phyloP scores from a whole-genome alignment of 2,113 vertebrate species.

The Melanotaenia duboulayi region DNA sequence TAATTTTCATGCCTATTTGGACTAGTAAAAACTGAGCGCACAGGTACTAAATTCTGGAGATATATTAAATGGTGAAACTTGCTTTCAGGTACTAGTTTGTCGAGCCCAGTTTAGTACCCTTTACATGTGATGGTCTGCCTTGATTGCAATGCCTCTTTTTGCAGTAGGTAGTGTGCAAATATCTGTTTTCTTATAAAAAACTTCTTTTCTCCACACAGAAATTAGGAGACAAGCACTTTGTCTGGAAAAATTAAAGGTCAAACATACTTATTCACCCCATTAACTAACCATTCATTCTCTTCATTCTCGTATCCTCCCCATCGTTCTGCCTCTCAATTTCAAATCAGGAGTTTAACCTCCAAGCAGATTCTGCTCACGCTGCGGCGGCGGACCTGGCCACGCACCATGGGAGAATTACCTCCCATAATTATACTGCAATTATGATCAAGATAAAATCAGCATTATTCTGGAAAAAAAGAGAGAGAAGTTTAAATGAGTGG shows the following conservation, averaged over 20 bases:
- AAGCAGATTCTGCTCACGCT: constrained; percentile 72
- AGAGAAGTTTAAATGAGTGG: constrained; percentile 74
- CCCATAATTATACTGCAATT: constrained; percentile 83
- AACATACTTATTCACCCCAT: constrained; percentile 13
- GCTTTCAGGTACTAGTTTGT: too few species aligned
- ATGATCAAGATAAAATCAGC: constrained; percentile 78
- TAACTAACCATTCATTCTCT: constrained; percentile 15
- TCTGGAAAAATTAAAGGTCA: constrained; percentile 43
- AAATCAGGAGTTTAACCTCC: constrained; percentile 70
- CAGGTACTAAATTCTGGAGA: too few species aligned
- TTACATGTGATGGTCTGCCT: not conserved
- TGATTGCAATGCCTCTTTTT: not conserved
- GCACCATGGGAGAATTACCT: constrained; percentile 77
- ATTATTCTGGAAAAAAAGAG: constrained; percentile 69
- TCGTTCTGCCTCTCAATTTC: constrained; percentile 69
- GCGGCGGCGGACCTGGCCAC: constrained; percentile 57
- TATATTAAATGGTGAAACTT: too few species aligned
- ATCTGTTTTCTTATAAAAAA: not conserved
- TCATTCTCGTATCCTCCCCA: constrained; percentile 37
- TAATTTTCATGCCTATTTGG: too few species aligned
- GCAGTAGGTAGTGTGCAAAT: not conserved
- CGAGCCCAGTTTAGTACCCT: too few species aligned
- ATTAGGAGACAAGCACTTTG: not conserved
- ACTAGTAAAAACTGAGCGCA: too few species aligned
- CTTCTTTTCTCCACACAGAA: constrained; percentile 2